Evolutionary conservation across 2,888 invertebrate species (phyloP), one percentile per base, ranked within the genome.

Genomic region (Parnassius orleans): DNA sequence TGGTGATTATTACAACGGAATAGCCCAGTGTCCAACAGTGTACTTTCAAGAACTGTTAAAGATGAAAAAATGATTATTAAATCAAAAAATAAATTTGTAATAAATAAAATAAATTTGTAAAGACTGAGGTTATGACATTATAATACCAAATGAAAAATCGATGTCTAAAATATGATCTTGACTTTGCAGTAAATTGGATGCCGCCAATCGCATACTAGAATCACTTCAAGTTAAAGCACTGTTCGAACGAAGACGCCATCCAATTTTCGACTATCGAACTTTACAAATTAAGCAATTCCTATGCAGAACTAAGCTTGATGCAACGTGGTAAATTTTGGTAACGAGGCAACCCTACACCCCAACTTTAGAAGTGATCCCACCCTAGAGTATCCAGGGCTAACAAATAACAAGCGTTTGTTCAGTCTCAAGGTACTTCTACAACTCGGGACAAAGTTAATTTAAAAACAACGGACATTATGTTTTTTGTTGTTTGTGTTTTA

Each of bases 231-330:
- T 57, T 15, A 33, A 60, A 53, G 24, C 50, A 46, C 47, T 42
- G 19, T 43, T 53, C 19, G 48, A 54, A 44, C 52, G 47, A 60
- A 42, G 54, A 55, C 51, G 19, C 19, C 47, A 51, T 51, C 50
- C 60, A 52, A 60, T 81, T 84, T 79, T 78, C 75, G 71, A 81
- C 81, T 78, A 80, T 80, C 77, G 75, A 78, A 79, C 84, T 81
- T 81, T 67, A 77, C 75, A 86, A 88, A 87, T 87, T 81, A 72
- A 83, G 77, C 66, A 73, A 89, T 90, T 90, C 81, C 85, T 81
- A 89, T 89, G 88, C 88, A 81, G 83, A 82, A 83, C 76, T 76
- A 61, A 62, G 62, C 71, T 67, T 64, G 67, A 68, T 76, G 74
- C 74, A 74, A 65, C 68, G 66, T 65, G 52, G 65, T 65, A 61